phyloP scores from a whole-genome alignment of 1,140 invertebrate genomes.

The Ruditapes philippinarum region DNA sequence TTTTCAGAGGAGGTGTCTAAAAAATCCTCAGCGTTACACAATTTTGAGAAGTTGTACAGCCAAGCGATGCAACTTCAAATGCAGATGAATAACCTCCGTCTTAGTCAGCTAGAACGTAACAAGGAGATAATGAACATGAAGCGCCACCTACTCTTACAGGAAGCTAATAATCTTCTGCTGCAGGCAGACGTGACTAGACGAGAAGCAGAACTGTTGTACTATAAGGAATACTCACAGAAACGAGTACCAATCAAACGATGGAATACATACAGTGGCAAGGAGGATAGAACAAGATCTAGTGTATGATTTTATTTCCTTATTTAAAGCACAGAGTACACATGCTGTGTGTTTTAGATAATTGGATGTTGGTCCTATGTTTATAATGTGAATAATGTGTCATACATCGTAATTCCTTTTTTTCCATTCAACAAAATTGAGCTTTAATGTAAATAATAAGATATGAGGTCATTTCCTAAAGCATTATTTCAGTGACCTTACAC shows the following conservation, averaged over 20 bases:
- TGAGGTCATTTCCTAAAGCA: too few species aligned
- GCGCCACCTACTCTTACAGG: slow-evolving; percentile 84
- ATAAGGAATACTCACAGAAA: slow-evolving; percentile 76
- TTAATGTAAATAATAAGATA: too few species aligned
- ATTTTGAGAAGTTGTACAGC: slow-evolving; percentile 84
- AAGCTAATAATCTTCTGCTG: slow-evolving; percentile 85
- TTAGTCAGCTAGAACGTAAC: slow-evolving; percentile 84
- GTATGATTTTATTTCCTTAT: not conserved
- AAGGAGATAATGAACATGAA: slow-evolving; percentile 85
- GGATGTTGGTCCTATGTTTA: too few species aligned
- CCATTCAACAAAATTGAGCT: too few species aligned
- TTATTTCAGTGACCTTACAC: too few species aligned
- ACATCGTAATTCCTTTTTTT: too few species aligned
- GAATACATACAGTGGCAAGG: slow-evolving; percentile 82
- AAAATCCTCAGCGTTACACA: slow-evolving; percentile 80
- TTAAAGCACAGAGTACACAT: too few species aligned
- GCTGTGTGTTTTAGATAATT: too few species aligned
- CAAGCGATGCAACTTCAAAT: slow-evolving; percentile 84
- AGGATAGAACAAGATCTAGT: slow-evolving; percentile 54
- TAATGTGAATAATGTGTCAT: too few species aligned
- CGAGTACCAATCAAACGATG: slow-evolving; percentile 76
- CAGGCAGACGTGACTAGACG: slow-evolving; percentile 84
- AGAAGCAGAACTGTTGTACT: slow-evolving; percentile 83
- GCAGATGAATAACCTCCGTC: slow-evolving; percentile 83
- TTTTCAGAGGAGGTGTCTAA: slow-evolving; percentile 79